phyloP scores from a whole-genome alignment of 2,888 invertebrate genomes.

The Platycheirus rosarum region DNA sequence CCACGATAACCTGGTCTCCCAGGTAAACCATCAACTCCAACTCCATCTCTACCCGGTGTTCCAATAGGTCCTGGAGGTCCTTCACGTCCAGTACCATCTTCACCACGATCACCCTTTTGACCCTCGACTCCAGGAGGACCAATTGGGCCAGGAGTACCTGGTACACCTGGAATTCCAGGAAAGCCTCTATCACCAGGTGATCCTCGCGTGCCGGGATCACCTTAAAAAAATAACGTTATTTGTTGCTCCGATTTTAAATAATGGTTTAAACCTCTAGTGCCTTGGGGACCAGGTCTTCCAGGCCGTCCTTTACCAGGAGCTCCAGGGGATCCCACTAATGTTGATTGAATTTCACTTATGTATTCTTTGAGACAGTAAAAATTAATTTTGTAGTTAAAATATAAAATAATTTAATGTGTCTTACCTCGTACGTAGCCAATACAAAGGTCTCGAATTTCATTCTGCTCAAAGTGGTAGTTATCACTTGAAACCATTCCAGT shows the following conservation, averaged over 20 bases:
- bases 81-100: conserved; percentile 88
- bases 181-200: conserved; percentile 87
- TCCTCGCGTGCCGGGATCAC: conserved; percentile 84
- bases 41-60: conserved; percentile 89
- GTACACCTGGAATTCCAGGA: conserved; percentile 88
- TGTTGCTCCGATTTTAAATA: neutral
- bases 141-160: conserved; percentile 84
- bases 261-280: conserved; percentile 86
- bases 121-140: conserved; percentile 86
- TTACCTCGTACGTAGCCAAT: conserved; percentile 90
- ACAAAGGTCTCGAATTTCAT: conserved; percentile 91
- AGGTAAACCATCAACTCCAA: conserved; percentile 85
- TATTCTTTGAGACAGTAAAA: conserved; percentile 86
- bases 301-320: conserved; percentile 86
- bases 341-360: conserved; percentile 87
- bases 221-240: conserved; percentile 79
- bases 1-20: conserved; percentile 91
- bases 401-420: conserved; percentile 21
- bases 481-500: conserved; percentile 74
- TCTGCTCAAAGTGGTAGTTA: conserved; percentile 81
- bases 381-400: neutral
- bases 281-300: conserved; percentile 85
- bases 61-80: conserved; percentile 86
- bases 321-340: conserved; percentile 86
- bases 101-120: conserved; percentile 88